Percentiles rank a stretch among this genome's conserved stretches.
Conservation (phyloP, 1,140 invertebrate genomes). For the Orussus abietinus region DNA sequence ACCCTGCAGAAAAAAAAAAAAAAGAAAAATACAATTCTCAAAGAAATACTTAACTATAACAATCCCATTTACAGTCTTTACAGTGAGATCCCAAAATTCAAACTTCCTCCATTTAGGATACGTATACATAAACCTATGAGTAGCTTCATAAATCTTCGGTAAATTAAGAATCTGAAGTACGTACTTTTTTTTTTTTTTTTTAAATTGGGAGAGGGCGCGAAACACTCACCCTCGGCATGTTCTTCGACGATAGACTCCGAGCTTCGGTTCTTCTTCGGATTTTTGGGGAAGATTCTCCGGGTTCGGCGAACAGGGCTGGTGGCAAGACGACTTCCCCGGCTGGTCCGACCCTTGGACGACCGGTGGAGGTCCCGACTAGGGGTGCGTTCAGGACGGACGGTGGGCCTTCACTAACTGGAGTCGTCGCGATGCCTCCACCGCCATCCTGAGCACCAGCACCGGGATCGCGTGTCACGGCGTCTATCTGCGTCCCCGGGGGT, state of each 20-base stretch:
- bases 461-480: constrained; percentile 29
- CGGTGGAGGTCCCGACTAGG: constrained; percentile 13
- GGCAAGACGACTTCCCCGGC: constrained; percentile 33
- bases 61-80: neutral
- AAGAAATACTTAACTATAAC: neutral
- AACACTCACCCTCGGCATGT: constrained; percentile 39
- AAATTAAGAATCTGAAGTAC: neutral
- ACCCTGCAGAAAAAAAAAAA: too few species aligned
- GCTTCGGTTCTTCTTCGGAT: too few species aligned
- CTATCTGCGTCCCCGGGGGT: constrained; percentile 18
- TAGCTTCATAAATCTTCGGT: constrained; percentile 2
- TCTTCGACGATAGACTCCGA: too few species aligned
- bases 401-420: constrained; percentile 35
- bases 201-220: constrained; percentile 2
- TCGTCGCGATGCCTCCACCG: constrained; percentile 22
- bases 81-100: neutral
- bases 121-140: too few species aligned
- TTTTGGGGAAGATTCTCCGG: neutral
- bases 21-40: too few species aligned
- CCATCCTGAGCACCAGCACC: constrained; percentile 16
- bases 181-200: neutral
- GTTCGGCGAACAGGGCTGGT: constrained; percentile 19
- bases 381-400: constrained; percentile 30
- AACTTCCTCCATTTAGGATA: too few species aligned
- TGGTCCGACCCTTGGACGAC: constrained; percentile 12